These are phyloP conservation scores for Thermophis baileyi DNA, from an alignment of 2,113 vertebrate genomes.

Conservation along the genomic window DNA sequence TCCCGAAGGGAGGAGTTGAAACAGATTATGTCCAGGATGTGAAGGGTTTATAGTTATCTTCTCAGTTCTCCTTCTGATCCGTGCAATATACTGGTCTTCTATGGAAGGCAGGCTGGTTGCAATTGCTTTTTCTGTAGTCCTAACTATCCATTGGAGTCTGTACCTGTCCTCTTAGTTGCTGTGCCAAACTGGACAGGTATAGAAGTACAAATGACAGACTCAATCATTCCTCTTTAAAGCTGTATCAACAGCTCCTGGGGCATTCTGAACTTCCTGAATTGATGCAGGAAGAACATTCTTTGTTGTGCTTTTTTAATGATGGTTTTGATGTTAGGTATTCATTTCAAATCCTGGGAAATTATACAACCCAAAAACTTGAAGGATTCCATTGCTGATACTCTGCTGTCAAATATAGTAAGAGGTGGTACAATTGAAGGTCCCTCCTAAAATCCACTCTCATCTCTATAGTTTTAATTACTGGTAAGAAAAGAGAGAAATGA, in stretches of 20 bases:
- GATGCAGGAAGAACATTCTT: not conserved
- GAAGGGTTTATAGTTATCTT: not conserved
- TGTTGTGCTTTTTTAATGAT: not conserved
- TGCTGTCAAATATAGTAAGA: too few species aligned
- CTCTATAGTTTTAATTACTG: too few species aligned
- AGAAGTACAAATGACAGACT: not conserved
- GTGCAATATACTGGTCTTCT: not conserved
- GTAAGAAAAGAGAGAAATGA: too few species aligned
- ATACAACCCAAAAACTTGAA: too few species aligned
- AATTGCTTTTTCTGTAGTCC: not conserved
- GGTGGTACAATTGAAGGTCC: too few species aligned
- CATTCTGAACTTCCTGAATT: not conserved
- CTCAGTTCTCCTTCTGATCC: not conserved
- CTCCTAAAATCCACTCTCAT: too few species aligned
- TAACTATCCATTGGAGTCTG: not conserved
- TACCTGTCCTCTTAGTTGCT: not conserved
- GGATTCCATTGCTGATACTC: too few species aligned
- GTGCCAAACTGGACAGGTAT: not conserved
- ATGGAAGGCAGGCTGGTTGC: not conserved
- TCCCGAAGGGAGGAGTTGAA: not conserved
- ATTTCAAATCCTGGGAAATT: too few species aligned
- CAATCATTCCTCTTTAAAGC: not conserved
- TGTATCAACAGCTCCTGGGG: not conserved
- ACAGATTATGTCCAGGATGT: not conserved
- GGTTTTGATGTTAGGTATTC: too few species aligned